phyloP scores from a whole-genome alignment of 1,140 invertebrate genomes.

The Cecropterus lyciades region DNA sequence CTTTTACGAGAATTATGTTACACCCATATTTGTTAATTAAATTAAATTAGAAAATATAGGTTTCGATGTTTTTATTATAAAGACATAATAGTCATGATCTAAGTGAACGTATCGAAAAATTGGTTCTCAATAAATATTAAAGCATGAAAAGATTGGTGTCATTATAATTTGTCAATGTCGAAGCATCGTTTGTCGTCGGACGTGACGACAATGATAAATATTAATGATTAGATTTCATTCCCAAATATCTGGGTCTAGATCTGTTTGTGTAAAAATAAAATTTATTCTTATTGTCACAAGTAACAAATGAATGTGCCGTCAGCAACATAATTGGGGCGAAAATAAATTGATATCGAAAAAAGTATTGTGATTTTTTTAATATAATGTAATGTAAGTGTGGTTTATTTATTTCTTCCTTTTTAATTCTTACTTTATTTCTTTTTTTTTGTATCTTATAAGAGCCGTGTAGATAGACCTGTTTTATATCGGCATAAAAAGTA shows the following conservation, averaged over 20 bases:
- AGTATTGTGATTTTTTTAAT: no score
- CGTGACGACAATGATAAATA: slow-evolving; percentile 22
- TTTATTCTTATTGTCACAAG: slow-evolving; percentile 4
- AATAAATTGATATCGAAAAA: background rate
- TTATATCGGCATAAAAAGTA: no score
- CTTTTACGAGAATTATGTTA: no score
- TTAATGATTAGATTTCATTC: slow-evolving; percentile 12
- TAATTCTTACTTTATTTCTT: no score
- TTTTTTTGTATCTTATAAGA: no score
- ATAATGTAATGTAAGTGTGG: no score
- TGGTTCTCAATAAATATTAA: background rate
- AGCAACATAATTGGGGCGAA: background rate
- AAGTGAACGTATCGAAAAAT: background rate
- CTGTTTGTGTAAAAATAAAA: background rate
- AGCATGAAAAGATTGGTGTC: slow-evolving; percentile 16
- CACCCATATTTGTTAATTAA: no score
- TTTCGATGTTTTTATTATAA: no score
- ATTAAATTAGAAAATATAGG: no score
- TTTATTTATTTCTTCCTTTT: no score
- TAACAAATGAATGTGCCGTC: background rate
- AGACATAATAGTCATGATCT: background rate
- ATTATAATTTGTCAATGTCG: slow-evolving; percentile 32
- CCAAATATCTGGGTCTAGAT: slow-evolving; percentile 16
- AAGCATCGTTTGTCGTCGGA: slow-evolving; percentile 10
- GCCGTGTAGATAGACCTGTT: no score